Base-by-base conservation (phyloP, 2,113 vertebrate genomes). In the Anseranas semipalmata region DNA sequence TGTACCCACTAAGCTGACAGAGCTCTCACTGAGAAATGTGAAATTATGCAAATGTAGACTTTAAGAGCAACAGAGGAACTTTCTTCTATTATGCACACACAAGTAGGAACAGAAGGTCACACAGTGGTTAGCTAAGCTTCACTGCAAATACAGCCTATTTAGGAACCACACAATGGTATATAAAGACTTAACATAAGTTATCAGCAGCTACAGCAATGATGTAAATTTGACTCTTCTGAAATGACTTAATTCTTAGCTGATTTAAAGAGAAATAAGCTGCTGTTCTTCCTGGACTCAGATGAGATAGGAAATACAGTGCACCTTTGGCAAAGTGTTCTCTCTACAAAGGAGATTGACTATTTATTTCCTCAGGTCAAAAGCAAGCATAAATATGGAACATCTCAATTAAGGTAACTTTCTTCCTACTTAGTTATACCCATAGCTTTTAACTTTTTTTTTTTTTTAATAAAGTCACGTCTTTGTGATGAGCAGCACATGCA, bases 21-120 rank as follows among this genome's bases (percentile, higher is more conserved):
- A 80, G 55, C 53, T 94, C 78, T 95, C 63, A 33, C 78, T 87
- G 90, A 91, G 89, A 96, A 96, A 96, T 92, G 89, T 93, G 94
- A 95, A 97, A 97, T 97, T 97, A 97, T 96, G 95, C 73, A 97
- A 96, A 97, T 95, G 33, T 46, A 18, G 58, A 89, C 63, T 90
- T 95, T 50, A 85, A 72, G 93, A 95, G 92, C 59, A 93, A 84
- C 60, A 85, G 84, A 96, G 14, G 74, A 96, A 94, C 89, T 81
- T 96, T 93, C 30, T 83, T 72, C 68, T 91, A 89, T 94, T 94
- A 89, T 35, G 25, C 86, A 84, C 58, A 82, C 62, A 58, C 15
- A 65, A 90, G 78, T 74, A 92, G 9, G 72, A 93, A 60, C 46
- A 80, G 89, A 77, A 93, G 90, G 93, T 96, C 94, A 94, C 50